A percentile compares a stretch with the other conserved stretches of the same genome.
phyloP scores from a whole-genome alignment of 2,113 vertebrate species.

The Nestor notabilis region DNA sequence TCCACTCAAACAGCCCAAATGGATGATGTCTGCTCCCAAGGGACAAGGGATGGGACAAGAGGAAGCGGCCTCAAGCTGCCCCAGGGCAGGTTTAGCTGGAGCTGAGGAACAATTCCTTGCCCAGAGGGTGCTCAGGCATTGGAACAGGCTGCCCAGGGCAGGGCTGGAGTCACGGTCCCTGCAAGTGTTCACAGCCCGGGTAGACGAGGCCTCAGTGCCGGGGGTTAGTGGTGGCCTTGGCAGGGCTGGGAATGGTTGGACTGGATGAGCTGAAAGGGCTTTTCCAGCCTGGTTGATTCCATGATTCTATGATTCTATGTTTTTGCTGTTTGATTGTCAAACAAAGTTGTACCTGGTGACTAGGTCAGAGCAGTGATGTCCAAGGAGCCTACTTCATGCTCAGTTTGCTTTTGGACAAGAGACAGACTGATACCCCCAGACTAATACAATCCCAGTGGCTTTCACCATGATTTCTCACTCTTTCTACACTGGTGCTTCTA shows the following conservation, averaged over 20 bases:
- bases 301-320: not conserved
- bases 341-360: not conserved
- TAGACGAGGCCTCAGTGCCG: not conserved
- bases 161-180: not conserved
- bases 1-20: not conserved
- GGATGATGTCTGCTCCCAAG: not conserved
- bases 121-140: not conserved
- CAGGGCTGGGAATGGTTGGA: not conserved
- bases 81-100: not conserved
- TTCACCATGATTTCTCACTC: not conserved
- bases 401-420: not conserved
- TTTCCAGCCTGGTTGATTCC: not conserved
- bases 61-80: not conserved
- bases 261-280: not conserved
- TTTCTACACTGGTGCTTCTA: not conserved
- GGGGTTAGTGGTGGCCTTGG: not conserved
- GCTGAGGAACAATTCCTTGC: not conserved
- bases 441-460: not conserved
- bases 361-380: not conserved
- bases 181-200: not conserved
- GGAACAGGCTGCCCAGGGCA: not conserved
- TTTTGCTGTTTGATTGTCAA: not conserved
- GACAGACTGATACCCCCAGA: not conserved
- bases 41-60: not conserved
- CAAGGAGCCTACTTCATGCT: not conserved